A percentile compares a stretch with the other conserved stretches of the same genome.
phyloP scores from a whole-genome alignment of 2,113 vertebrate species.

The Fulmarus glacialis region DNA sequence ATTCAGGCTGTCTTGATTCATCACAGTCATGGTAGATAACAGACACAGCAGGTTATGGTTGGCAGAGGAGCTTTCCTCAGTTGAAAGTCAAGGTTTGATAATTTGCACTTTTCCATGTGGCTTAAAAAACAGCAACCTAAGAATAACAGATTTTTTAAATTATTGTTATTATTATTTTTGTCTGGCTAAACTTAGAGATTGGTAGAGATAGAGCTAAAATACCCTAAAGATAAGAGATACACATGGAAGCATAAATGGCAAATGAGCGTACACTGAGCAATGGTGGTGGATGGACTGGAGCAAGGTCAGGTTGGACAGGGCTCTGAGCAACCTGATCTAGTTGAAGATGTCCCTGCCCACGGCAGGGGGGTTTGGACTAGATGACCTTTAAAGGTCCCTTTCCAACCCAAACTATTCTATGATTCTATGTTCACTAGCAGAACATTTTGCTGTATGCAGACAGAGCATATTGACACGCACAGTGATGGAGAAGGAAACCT shows the following conservation, averaged over 20 bases:
- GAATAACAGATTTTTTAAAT: background rate
- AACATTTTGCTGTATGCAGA: background rate
- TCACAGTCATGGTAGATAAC: background rate
- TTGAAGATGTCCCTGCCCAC: too few species aligned
- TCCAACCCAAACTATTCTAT: too few species aligned
- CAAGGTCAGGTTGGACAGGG: too few species aligned
- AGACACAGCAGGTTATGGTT: background rate
- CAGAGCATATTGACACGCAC: background rate
- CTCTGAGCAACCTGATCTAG: too few species aligned
- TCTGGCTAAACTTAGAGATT: background rate
- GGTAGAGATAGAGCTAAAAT: background rate
- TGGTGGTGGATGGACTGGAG: background rate
- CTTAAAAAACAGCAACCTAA: background rate
- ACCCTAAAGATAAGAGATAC: background rate
- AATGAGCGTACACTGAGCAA: background rate
- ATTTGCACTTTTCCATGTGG: background rate
- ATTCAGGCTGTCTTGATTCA: background rate
- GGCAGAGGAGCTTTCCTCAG: background rate
- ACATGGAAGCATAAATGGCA: background rate
- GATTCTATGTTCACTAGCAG: background rate
- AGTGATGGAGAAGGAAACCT: background rate
- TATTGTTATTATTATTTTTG: background rate
- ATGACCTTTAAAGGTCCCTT: too few species aligned
- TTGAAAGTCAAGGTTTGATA: background rate
- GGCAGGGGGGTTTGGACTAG: too few species aligned